phyloP scores from a whole-genome alignment of 1,140 invertebrate genomes.

The Macrobrachium nipponense region DNA sequence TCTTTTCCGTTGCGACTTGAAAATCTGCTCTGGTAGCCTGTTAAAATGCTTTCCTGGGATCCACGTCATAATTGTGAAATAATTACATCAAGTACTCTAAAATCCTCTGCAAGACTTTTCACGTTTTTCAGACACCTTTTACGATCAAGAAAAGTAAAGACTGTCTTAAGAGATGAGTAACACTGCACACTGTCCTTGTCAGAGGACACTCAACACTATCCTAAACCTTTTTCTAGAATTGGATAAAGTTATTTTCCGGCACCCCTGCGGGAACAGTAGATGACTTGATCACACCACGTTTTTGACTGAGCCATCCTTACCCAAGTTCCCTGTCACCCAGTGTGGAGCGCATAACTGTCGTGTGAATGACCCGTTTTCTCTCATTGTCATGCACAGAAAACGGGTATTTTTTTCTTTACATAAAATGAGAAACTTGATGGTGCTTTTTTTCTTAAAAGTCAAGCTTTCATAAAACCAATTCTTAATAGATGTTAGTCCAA shows the following conservation, averaged over 20 bases:
- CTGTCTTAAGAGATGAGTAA: neutral
- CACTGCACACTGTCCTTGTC: neutral
- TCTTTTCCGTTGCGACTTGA: neutral
- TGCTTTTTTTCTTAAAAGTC: too few relatives aligned
- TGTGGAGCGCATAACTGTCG: too few relatives aligned
- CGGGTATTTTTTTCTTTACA: neutral
- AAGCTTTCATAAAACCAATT: too few relatives aligned
- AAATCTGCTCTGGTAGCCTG: slow-evolving; percentile 5
- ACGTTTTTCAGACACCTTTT: too few relatives aligned
- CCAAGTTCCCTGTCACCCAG: too few relatives aligned
- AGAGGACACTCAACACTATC: neutral
- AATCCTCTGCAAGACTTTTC: neutral
- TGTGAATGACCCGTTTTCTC: slow-evolving; percentile 30
- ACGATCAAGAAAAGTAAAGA: neutral
- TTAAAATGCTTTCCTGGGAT: slow-evolving; percentile 7
- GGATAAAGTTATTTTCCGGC: neutral
- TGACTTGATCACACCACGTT: slow-evolving; percentile 14
- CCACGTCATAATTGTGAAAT: slow-evolving; percentile 27
- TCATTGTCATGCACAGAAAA: slow-evolving; percentile 29
- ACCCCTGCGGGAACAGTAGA: neutral
- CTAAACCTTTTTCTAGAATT: neutral
- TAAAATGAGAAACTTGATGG: neutral
- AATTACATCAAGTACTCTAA: neutral
- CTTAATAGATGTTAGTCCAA: too few relatives aligned
- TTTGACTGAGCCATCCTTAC: neutral